These are phyloP conservation scores for Zalophus californianus DNA, from an alignment of 2,797 vertebrate species.

Conservation along the genomic window DNA sequence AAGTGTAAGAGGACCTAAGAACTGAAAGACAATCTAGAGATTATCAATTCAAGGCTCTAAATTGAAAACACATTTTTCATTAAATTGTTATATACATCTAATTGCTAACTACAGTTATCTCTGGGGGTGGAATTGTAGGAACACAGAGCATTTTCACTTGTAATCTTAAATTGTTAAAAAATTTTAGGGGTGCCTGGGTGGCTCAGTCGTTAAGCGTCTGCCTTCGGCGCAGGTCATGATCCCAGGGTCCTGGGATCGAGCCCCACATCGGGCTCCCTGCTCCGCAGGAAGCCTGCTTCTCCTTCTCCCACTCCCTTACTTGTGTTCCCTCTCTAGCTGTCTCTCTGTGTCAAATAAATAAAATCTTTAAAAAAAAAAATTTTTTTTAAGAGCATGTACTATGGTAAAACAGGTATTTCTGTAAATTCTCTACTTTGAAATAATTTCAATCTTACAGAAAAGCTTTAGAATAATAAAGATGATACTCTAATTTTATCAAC, in stretches of 20 bases:
- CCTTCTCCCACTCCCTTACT: too few species aligned
- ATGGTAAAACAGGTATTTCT: conserved; percentile 20
- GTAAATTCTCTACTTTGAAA: conserved; percentile 33
- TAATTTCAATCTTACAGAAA: not conserved
- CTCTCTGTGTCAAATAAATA: too few species aligned
- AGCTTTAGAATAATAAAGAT: not conserved
- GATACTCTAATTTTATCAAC: not conserved
- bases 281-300: too few species aligned
- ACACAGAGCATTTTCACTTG: conserved; percentile 11
- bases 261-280: too few species aligned
- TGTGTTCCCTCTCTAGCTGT: too few species aligned
- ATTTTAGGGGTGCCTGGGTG: too few species aligned
- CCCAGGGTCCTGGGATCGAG: too few species aligned
- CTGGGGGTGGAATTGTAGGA: not conserved
- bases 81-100: not conserved
- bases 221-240: too few species aligned
- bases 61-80: not conserved
- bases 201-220: too few species aligned
- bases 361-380: too few species aligned
- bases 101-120: not conserved
- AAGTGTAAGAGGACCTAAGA: not conserved
- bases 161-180: not conserved
- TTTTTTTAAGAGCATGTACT: not conserved
- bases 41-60: not conserved
- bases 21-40: not conserved